A percentile compares a stretch with the other conserved stretches of the same genome.
Conservation (phyloP, 1,140 invertebrate genomes). For the Penaeus japonicus region DNA sequence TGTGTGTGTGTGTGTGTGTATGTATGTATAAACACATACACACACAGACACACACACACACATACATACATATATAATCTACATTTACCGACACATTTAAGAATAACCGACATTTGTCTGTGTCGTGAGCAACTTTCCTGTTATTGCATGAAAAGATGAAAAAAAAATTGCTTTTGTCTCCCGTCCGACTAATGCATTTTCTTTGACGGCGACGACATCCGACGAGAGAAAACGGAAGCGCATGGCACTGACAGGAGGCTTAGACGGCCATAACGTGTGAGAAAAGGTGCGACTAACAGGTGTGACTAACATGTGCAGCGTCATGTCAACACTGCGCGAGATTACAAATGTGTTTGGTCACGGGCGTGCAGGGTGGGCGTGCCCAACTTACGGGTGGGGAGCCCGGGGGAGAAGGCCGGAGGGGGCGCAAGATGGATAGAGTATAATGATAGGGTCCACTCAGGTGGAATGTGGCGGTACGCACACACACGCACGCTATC, state of each 20-base stretch:
- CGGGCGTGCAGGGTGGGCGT: constrained; percentile 39
- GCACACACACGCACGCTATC: constrained; percentile 35
- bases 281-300: constrained; percentile 28
- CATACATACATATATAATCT: background rate
- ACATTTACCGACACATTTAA: background rate
- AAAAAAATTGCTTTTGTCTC: background rate
- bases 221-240: constrained; percentile 23
- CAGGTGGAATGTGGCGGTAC: constrained; percentile 47
- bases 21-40: background rate
- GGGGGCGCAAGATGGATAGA: constrained; percentile 52
- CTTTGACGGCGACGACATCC: constrained; percentile 28
- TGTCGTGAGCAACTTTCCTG: background rate
- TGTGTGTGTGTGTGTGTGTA: background rate
- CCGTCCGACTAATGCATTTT: background rate
- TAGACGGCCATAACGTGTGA: background rate
- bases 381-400: constrained; percentile 11
- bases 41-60: background rate
- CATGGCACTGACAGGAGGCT: background rate
- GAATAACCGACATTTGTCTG: no score
- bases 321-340: constrained; percentile 44
- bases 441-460: constrained; percentile 50
- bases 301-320: constrained; percentile 41
- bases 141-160: background rate
- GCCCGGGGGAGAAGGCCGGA: background rate
- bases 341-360: constrained; percentile 46